A percentile compares a stretch with the other conserved stretches of the same genome.
Evolutionary conservation across 2,888 invertebrate species (phyloP).

Genomic region (Stenoptilia bipunctidactyla): DNA sequence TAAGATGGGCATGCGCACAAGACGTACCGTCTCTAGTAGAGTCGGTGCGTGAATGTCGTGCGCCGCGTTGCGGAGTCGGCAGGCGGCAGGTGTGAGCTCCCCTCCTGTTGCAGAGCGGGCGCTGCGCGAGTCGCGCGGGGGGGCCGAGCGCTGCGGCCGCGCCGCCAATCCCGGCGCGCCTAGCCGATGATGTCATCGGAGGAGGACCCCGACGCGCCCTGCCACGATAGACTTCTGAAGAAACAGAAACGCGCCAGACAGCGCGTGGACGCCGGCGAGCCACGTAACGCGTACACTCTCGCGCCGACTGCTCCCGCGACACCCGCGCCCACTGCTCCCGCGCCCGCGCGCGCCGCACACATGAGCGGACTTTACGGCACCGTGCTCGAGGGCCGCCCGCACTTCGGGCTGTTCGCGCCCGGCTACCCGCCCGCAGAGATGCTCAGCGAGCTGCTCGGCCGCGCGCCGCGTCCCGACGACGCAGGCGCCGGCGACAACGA

Average conservation of each 20-base stretch:
- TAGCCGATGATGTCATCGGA: constrained; percentile 96
- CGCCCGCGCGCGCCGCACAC: constrained; percentile 78
- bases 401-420: constrained; percentile 85
- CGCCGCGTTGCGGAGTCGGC: constrained; percentile 13
- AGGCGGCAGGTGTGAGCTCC: constrained; percentile 56
- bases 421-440: constrained; percentile 91
- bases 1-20: too few species aligned
- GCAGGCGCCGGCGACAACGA: constrained; percentile 68
- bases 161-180: constrained; percentile 85
- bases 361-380: constrained; percentile 91
- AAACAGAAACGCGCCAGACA: constrained; percentile 94
- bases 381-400: constrained; percentile 81
- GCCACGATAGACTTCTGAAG: constrained; percentile 92
- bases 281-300: constrained; percentile 89
- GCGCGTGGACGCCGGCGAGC: constrained; percentile 96
- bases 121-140: constrained; percentile 65
- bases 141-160: constrained; percentile 73
- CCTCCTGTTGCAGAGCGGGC: constrained; percentile 66
- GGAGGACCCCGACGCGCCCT: constrained; percentile 95
- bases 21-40: too few species aligned
- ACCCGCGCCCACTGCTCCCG: constrained; percentile 29
- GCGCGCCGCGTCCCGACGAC: constrained; percentile 81
- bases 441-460: constrained; percentile 90
- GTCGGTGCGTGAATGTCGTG: too few species aligned
- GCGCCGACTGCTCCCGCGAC: constrained; percentile 63